Percentiles rank a stretch among this genome's conserved stretches.
Conservation (phyloP, 2,888 invertebrate genomes). For the Aricia artaxerxes region DNA sequence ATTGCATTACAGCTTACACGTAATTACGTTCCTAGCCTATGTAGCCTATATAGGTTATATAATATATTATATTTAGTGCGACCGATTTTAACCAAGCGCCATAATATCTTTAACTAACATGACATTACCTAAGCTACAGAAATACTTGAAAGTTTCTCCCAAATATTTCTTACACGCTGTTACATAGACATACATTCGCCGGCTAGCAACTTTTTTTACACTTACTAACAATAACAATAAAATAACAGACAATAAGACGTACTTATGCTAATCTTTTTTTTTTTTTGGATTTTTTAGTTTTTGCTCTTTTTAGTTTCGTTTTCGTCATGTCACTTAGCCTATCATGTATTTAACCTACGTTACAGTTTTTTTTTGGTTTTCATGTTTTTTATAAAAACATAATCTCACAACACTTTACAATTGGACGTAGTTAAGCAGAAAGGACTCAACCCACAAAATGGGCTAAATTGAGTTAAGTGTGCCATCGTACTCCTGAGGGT, state of each 20-base stretch:
- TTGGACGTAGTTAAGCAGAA: too few relatives aligned
- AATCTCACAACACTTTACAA: conserved; percentile 4
- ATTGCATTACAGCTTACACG: background rate
- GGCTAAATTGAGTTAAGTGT: too few relatives aligned
- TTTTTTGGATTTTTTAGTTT: background rate
- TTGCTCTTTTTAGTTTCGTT: background rate
- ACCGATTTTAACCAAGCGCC: conserved; percentile 18
- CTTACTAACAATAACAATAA: conserved; percentile 12
- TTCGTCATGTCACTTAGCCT: conserved; percentile 4
- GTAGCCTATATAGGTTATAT: background rate
- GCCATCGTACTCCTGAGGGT: too few relatives aligned
- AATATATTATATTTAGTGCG: background rate
- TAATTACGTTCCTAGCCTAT: background rate
- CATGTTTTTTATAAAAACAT: conserved; percentile 13
- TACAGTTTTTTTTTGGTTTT: background rate
- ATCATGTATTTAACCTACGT: conserved; percentile 29
- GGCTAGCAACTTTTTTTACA: background rate
- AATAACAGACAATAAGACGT: conserved; percentile 5
- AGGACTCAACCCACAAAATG: too few relatives aligned
- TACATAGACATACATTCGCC: conserved; percentile 5
- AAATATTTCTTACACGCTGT: background rate
- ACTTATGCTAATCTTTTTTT: background rate
- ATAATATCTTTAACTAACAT: background rate
- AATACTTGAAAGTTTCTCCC: background rate
- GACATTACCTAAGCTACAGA: background rate